These are phyloP conservation scores for Paraescarpia echinospica DNA, from an alignment of 1,140 invertebrate species.

Conservation along the genomic window DNA sequence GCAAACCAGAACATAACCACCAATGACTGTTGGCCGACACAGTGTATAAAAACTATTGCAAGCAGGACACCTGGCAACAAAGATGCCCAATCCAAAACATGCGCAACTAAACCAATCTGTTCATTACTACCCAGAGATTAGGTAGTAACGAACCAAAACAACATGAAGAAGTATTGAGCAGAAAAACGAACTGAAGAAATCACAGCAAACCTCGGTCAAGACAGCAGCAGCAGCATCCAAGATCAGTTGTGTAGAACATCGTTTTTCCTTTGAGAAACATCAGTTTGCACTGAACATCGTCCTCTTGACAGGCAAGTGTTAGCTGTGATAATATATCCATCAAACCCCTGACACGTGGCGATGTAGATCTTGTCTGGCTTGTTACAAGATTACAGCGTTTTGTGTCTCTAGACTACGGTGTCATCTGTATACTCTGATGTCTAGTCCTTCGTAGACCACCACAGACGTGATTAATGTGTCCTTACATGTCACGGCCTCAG, in stretches of 20 bases:
- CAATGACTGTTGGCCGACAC: too few relatives aligned
- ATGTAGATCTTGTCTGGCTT: not conserved
- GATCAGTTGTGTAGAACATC: not conserved
- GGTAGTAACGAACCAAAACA: too few relatives aligned
- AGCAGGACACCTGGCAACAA: too few relatives aligned
- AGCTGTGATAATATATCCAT: not conserved
- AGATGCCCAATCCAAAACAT: too few relatives aligned
- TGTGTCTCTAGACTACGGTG: not conserved
- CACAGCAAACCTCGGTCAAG: not conserved
- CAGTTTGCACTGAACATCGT: not conserved
- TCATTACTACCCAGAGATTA: too few relatives aligned
- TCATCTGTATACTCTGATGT: not conserved
- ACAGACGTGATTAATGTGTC: not conserved
- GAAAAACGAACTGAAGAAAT: not conserved
- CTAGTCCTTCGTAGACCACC: not conserved
- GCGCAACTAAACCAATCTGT: too few relatives aligned
- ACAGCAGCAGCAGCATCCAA: not conserved
- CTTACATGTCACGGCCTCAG: too few relatives aligned
- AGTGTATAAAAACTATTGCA: too few relatives aligned
- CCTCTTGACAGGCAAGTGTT: not conserved
- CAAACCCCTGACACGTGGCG: not conserved
- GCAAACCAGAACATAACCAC: too few relatives aligned
- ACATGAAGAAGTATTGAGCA: too few relatives aligned
- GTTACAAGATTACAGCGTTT: not conserved
- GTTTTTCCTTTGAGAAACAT: not conserved